phyloP scores from a whole-genome alignment of 2,113 vertebrate species.

The Halcyon malimbica region DNA sequence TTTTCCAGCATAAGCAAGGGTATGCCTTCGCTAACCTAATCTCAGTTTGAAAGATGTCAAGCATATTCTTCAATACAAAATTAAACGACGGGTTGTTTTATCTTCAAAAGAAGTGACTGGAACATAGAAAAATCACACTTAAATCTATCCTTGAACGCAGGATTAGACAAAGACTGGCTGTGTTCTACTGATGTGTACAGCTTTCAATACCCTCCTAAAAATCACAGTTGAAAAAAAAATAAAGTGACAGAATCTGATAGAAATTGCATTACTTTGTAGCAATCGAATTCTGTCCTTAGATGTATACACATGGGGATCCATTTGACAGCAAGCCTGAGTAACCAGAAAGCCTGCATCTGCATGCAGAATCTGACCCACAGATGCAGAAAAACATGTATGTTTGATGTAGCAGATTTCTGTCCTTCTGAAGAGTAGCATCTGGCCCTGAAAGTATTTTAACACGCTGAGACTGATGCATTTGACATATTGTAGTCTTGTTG shows the following conservation, averaged over 20 bases:
- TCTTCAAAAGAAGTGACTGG: constrained; percentile 42
- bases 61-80: constrained; percentile 21
- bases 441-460: constrained; percentile 49
- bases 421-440: constrained; percentile 39
- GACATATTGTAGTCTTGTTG: constrained; percentile 48
- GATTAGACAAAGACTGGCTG: constrained; percentile 10
- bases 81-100: constrained; percentile 43
- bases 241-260: not conserved
- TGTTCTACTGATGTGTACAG: not conserved
- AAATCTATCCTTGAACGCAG: not conserved
- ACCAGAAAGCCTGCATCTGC: not conserved
- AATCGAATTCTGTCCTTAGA: constrained; percentile 9
- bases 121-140: constrained; percentile 26
- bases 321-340: not conserved
- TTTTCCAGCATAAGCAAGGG: constrained; percentile 6
- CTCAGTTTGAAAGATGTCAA: constrained; percentile 50
- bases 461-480: constrained; percentile 22
- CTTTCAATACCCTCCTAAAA: constrained; percentile 22
- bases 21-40: constrained; percentile 15
- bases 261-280: not conserved
- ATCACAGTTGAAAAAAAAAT: not conserved
- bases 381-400: not conserved
- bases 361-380: constrained; percentile 4
- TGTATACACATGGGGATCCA: not conserved
- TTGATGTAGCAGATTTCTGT: constrained; percentile 35